Base-by-base conservation (phyloP, 2,113 vertebrate genomes). In the Smithornis capensis region DNA sequence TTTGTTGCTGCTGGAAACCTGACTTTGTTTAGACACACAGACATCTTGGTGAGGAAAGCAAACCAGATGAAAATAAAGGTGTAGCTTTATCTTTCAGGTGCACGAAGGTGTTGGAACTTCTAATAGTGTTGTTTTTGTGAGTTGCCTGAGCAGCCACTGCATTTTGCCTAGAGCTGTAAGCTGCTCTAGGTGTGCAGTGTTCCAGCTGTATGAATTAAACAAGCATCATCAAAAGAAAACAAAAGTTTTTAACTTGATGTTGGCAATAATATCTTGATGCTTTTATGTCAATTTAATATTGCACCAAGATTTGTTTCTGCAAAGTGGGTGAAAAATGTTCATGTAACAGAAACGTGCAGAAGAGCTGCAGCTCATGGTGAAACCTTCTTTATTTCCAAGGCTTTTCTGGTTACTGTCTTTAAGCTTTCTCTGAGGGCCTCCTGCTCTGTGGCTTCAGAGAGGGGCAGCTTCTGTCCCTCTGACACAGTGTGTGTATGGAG, bases 1-100 rank as follows among this genome's bases (percentile, higher is more conserved):
- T 64, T 90, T 94, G 53, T 57, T 93, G n/a, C 69, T 86, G 67
- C 81, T 63, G 76, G 87, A 75, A 96, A 90, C 53, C 56, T 53
- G 89, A 33, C 75, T 62, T 86, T 62, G 4, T 93, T 71, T 87
- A 64, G 84, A 24, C 45, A 40, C n/a, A 6, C 19, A 35, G 44
- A 28, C 38, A 74, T 47, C 21, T 94, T 10, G 4, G 77, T 56
- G 53, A 47, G 11, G 24, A 89, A 83, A 67, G 70, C 49, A 62
- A 85, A 75, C 56, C 10, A 19, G 22, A 49, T 53, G 29, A 40
- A 64, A 55, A 18, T 37, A 38, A n/a, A 62, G 35, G 56, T 9
- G 6, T 12, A 23, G 25, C 42, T 74, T 56, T 52, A 10, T 31
- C 65, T 81, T 90, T 79, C 52, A 49, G 29, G 25, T 77, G 29